A percentile compares a stretch with the other conserved stretches of the same genome.
phyloP scores from a whole-genome alignment of 1,140 invertebrate genomes.

The Araneus ventricosus region DNA sequence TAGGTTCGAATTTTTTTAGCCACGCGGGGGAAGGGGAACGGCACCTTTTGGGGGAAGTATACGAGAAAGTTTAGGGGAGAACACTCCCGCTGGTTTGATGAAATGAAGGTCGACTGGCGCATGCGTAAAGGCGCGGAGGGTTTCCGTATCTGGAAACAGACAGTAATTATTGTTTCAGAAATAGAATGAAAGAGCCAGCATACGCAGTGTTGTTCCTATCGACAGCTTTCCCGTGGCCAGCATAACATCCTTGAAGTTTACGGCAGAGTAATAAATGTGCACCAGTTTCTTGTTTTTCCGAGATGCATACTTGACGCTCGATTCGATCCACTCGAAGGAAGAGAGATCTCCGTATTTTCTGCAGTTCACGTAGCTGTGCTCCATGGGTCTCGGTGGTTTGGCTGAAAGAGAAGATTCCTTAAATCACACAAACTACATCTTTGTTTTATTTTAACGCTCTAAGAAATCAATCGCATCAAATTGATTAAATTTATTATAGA shows the following conservation, averaged over 20 bases:
- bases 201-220: constrained; percentile 86
- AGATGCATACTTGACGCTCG: constrained; percentile 83
- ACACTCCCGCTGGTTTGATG: too few relatives aligned
- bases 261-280: constrained; percentile 90
- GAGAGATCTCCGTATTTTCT: constrained; percentile 91
- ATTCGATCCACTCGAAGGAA: constrained; percentile 96
- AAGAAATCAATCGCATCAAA: neutral
- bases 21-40: too few relatives aligned
- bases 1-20: too few relatives aligned
- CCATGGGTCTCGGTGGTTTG: neutral
- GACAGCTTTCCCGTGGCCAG: constrained; percentile 97
- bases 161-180: neutral
- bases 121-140: too few relatives aligned
- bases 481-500: constrained; percentile 10
- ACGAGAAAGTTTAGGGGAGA: too few relatives aligned
- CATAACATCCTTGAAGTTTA: constrained; percentile 99
- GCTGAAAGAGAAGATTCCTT: constrained; percentile 28
- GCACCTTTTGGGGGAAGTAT: too few relatives aligned
- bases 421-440: neutral
- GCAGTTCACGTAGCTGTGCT: constrained; percentile 78
- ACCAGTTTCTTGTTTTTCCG: constrained; percentile 81
- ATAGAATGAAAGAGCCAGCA: neutral
- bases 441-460: neutral
- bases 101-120: too few relatives aligned
- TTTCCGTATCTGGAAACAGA: too few relatives aligned